Base-by-base conservation (phyloP, 2,113 vertebrate genomes). In the Notarius lentiginosus region DNA sequence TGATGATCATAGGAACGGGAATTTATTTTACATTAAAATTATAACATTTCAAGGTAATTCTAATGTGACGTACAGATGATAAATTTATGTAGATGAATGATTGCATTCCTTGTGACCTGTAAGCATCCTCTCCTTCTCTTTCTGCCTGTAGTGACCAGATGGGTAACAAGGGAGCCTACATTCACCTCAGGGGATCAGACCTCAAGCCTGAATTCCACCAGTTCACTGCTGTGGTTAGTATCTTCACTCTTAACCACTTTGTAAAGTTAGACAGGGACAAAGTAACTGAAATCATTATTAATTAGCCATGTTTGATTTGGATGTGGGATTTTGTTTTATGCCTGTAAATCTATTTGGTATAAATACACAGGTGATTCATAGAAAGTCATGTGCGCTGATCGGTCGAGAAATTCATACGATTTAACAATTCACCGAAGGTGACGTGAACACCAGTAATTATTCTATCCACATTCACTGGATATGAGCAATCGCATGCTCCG, bases 161-260 rank as follows among this genome's bases (percentile, higher is more conserved):
- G 97, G 97, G 95, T 90, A 99, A 99, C 88, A 98, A 98, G 95
- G 97, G 97, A 92, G 96, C 97, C 34, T 99, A 98, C 87, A 99
- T 99, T 89, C 97, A 97, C 93, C 96, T 99, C 94, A 96, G 94
- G 92, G 97, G 97, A 94, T 96, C 96, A 0, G 97, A 98, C 92
- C 94, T 99, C 91, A 97, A 96, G 92, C 97, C 97, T 89, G 95
- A 97, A 91, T 99, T 99, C 93, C 97, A 97, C 94, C 97, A 99
- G 95, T 99, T 99, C 96, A 97, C 96, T 95, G 97, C 97, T 96
- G 97, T 98, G 97, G 97, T 99, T 88, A 97, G 97, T 96, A 73
- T 1, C 41, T 2, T 87, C 22, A 63, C 63, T 24, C 4, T 87
- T 11, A 22, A 18, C 7, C 14, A 34, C 77, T 34, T 55, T 60